phyloP scores from a whole-genome alignment of 2,888 invertebrate genomes.

The Agrotis exclamationis region DNA sequence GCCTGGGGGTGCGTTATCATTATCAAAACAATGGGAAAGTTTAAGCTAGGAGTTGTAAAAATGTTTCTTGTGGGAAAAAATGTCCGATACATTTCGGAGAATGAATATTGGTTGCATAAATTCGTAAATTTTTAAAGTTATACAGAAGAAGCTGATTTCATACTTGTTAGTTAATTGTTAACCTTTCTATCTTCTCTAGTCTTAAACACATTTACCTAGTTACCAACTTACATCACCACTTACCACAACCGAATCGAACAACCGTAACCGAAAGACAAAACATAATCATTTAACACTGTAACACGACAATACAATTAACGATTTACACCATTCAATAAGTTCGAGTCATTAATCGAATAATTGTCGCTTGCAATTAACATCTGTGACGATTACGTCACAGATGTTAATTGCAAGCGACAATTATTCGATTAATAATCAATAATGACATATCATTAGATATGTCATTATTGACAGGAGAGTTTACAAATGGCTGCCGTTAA shows the following conservation, averaged over 20 bases:
- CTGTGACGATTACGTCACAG: no score
- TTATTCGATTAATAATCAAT: no score
- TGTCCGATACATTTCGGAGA: background rate
- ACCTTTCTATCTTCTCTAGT: background rate
- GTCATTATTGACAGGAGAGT: slow-evolving; percentile 54
- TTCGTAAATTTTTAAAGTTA: background rate
- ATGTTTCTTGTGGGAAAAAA: no score
- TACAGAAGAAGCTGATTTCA: background rate
- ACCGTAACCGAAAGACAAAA: slow-evolving; percentile 31
- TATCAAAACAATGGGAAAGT: background rate
- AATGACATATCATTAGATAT: no score
- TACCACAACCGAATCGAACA: slow-evolving; percentile 16
- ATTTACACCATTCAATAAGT: slow-evolving; percentile 53
- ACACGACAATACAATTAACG: slow-evolving; percentile 58
- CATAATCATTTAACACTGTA: slow-evolving; percentile 40
- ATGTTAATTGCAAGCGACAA: no score
- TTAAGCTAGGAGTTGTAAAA: background rate
- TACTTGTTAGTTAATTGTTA: background rate
- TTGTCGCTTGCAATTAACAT: slow-evolving; percentile 66
- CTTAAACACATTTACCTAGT: slow-evolving; percentile 6
- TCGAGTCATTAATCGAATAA: slow-evolving; percentile 64
- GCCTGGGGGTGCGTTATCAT: no score
- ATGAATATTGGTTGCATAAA: no score
- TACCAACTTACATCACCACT: slow-evolving; percentile 21
- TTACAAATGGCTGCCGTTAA: slow-evolving; percentile 38